Percentiles rank a stretch among this genome's conserved stretches.
Evolutionary conservation across 2,113 vertebrate genomes (phyloP).

Genomic region (Tragulus kanchil): DNA sequence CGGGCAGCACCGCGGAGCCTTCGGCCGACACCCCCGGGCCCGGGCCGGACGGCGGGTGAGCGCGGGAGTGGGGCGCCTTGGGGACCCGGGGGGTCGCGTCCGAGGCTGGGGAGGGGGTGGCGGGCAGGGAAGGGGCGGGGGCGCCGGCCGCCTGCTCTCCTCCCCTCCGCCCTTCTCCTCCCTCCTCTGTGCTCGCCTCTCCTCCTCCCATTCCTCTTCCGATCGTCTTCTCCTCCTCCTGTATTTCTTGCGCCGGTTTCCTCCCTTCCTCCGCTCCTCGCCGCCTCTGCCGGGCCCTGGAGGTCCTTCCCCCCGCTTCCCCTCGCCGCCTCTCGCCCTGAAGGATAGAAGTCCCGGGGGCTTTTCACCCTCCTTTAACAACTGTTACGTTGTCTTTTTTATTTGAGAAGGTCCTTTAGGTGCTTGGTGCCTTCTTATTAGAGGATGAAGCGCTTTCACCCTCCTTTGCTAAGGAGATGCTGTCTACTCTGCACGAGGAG

Average conservation of each 20-base stretch:
- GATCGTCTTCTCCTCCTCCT: neutral
- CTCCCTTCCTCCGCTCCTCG: neutral
- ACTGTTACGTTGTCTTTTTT: neutral
- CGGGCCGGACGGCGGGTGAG: constrained; percentile 30
- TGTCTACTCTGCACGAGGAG: neutral
- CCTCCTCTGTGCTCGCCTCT: neutral
- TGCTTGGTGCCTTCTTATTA: neutral
- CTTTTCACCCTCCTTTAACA: no score
- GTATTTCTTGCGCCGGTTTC: neutral
- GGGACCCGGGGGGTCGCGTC: neutral
- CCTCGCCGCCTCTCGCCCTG: no score
- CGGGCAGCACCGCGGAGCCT: constrained; percentile 25
- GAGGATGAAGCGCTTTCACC: neutral
- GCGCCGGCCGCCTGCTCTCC: no score
- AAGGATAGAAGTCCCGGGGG: no score
- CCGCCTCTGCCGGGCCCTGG: neutral
- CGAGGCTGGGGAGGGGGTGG: neutral
- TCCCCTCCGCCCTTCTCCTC: no score
- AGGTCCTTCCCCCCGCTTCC: no score
- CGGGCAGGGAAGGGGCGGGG: neutral
- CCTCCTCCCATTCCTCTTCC: no score
- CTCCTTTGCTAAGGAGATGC: neutral
- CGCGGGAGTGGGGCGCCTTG: neutral
- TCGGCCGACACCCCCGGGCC: constrained; percentile 1
- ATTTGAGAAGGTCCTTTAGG: neutral